phyloP scores from a whole-genome alignment of 2,888 invertebrate genomes.

The Dendrolimus houi region DNA sequence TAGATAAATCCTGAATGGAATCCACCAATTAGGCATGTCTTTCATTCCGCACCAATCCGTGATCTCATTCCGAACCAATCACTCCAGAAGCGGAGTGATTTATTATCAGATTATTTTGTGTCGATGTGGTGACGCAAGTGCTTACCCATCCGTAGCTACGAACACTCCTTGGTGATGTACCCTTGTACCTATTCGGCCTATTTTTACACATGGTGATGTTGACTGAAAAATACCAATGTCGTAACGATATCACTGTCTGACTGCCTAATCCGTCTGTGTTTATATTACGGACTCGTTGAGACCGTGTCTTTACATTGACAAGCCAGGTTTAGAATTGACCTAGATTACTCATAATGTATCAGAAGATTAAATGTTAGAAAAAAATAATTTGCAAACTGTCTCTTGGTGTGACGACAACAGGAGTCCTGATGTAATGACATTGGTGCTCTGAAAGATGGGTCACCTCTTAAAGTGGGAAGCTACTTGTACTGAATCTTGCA shows the following conservation, averaged over 20 bases:
- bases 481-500: too few species aligned
- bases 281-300: slow-evolving; percentile 1
- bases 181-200: slow-evolving; percentile 48
- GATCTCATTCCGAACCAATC: slow-evolving; percentile 57
- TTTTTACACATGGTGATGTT: slow-evolving; percentile 51
- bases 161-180: slow-evolving; percentile 59
- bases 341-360: not conserved
- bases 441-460: too few species aligned
- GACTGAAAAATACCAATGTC: slow-evolving; percentile 32
- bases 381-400: too few species aligned
- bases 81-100: slow-evolving; percentile 52
- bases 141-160: slow-evolving; percentile 58
- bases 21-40: slow-evolving; percentile 6
- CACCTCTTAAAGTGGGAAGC: too few species aligned
- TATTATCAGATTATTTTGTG: slow-evolving; percentile 54
- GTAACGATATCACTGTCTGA: slow-evolving; percentile 14
- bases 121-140: slow-evolving; percentile 64
- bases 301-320: too few species aligned
- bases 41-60: slow-evolving; percentile 25
- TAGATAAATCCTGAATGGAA: slow-evolving; percentile 1
- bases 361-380: too few species aligned
- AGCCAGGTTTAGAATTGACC: slow-evolving; percentile 6
- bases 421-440: not conserved
- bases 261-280: not conserved
- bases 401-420: too few species aligned